Evolutionary conservation across 2,113 vertebrate genomes (phyloP), one percentile per base, ranked within the genome.

Genomic region (Hymenochirus boettgeri): DNA sequence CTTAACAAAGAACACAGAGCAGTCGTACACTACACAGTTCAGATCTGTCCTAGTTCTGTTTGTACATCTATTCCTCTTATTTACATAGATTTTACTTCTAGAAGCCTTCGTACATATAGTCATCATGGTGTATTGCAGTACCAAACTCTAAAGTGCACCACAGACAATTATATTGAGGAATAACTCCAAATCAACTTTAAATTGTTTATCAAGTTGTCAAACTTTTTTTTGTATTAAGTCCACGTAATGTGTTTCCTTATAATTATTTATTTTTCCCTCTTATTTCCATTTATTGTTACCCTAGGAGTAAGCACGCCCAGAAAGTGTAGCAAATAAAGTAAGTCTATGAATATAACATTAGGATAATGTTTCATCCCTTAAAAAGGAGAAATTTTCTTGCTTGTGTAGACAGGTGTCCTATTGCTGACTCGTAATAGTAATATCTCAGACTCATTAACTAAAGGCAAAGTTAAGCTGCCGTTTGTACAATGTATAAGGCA

Each of bases 311-410:
- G 75, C 80, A 77, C 72, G 76, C 78, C 82, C 83, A 85, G 80
- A 77, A 82, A 88, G 79, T 79, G 79, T 70, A 84, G 80, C 71
- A 47, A 79, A 81, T 81, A 80, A 81, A 83, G 85, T 83, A 84
- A 78, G 74, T 75, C 82, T 80, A 80, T 80, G 83, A 82, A 83
- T 83, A 83, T 83, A 83, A 82, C 85, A 80, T 85, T 82, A 83
- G 79, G 77, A 80, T 83, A 83, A 86, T 76, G 82, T 82, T 82
- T 83, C 80, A 76, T 77, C 72, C 72, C 74, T 58, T 74, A 82
- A 79, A 79, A 81, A 60, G 61, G 73, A 70, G 73, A 82, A 79
- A 76, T 74, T 73, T n/a, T n/a, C n/a, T 74, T 79, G 71, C 84
- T 76, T 75, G 69, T 70, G 77, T 77, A 75, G 83, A 86, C 86